Conservation (phyloP, 2,888 invertebrate species). For the Hedychridium roseum region DNA sequence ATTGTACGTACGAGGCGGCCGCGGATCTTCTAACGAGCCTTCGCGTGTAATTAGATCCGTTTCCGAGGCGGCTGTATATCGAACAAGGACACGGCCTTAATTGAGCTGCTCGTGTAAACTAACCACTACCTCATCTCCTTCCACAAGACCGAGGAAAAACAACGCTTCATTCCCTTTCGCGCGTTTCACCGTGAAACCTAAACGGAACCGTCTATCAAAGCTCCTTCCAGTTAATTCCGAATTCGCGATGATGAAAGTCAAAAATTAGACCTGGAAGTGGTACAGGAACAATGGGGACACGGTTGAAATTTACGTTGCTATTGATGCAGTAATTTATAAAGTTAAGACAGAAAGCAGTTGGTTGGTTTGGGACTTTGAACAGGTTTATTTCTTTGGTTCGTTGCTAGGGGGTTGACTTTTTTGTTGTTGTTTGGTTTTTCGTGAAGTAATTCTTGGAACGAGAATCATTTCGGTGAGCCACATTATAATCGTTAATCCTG, state of each 20-base stretch:
- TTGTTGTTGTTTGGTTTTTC: constrained; percentile 11
- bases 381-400: constrained; percentile 16
- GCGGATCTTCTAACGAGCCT: constrained; percentile 35
- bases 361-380: too few species aligned
- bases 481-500: constrained; percentile 68
- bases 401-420: neutral
- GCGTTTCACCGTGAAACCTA: too few species aligned
- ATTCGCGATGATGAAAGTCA: too few species aligned
- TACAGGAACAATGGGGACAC: neutral
- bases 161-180: too few species aligned
- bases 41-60: constrained; percentile 51
- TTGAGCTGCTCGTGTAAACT: too few species aligned
- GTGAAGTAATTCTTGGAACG: constrained; percentile 21
- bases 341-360: too few species aligned
- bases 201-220: too few species aligned
- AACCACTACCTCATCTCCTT: too few species aligned
- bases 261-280: constrained; percentile 6
- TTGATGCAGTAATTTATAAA: too few species aligned
- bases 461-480: constrained; percentile 67
- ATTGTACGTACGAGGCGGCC: constrained; percentile 38
- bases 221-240: too few species aligned
- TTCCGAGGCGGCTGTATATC: constrained; percentile 43
- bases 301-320: neutral
- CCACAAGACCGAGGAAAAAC: too few species aligned
- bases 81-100: constrained; percentile 59